Conservation (phyloP, 2,797 vertebrate species). For the Dermochelys coriacea region DNA sequence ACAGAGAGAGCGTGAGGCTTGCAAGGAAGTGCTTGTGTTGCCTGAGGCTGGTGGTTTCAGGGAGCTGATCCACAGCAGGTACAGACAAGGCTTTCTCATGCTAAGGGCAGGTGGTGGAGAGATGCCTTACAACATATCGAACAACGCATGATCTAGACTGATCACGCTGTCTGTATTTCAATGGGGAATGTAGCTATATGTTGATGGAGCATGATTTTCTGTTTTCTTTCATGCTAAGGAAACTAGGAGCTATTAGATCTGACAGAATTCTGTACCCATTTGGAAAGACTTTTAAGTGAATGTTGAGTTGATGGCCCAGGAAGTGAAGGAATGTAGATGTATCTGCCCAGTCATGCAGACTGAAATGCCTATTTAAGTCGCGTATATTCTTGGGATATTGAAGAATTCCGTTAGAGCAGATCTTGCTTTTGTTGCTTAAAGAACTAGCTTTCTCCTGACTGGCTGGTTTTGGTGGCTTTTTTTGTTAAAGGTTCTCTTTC, state of each 20-base stretch:
- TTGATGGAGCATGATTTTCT: background rate
- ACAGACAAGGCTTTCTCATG: too few species aligned
- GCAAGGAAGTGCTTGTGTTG: too few species aligned
- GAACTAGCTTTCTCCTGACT: background rate
- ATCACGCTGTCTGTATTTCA: background rate
- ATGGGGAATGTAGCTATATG: background rate
- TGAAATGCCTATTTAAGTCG: background rate
- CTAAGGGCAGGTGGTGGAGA: too few species aligned
- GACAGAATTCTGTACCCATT: background rate
- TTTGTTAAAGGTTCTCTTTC: background rate
- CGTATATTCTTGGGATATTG: background rate
- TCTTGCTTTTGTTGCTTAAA: conserved; percentile 40
- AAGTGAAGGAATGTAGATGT: background rate
- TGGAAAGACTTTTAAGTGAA: background rate
- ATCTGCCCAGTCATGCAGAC: background rate
- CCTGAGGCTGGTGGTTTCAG: too few species aligned
- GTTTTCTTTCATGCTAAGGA: background rate
- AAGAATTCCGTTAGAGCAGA: fast-evolving
- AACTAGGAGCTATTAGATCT: background rate
- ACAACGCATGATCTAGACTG: background rate
- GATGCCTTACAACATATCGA: background rate
- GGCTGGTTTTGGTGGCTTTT: background rate
- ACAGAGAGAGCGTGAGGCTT: too few species aligned
- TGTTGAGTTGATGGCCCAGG: background rate
- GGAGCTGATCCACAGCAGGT: too few species aligned